Conservation (phyloP, 2,113 vertebrate species). For the Equus przewalskii region DNA sequence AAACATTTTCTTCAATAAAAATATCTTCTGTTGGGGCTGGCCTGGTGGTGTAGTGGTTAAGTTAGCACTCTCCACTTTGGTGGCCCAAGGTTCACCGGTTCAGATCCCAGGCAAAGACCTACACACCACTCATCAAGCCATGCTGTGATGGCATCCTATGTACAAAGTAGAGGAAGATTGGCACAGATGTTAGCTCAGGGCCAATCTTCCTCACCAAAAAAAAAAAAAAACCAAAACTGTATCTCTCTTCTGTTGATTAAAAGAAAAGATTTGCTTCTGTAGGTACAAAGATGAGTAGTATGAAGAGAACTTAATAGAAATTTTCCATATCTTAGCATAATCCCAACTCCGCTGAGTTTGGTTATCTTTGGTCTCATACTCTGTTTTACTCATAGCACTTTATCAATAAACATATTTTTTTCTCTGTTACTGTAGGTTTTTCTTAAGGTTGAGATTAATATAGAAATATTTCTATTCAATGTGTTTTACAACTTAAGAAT, state of each 20-base stretch:
- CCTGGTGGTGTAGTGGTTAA: no score
- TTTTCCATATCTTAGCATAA: neutral
- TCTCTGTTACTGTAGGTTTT: neutral
- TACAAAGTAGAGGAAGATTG: no score
- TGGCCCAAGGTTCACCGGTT: no score
- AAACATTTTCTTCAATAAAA: slow-evolving; percentile 26
- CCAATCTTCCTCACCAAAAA: no score
- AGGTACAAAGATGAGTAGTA: neutral
- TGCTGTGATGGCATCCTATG: no score
- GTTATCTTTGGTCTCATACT: neutral
- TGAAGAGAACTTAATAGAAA: neutral
- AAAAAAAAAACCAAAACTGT: no score
- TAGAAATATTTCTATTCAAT: neutral
- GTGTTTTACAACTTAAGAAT: neutral
- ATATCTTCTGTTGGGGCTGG: neutral
- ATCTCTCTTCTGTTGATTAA: neutral
- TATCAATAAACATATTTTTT: neutral
- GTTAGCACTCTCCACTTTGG: no score
- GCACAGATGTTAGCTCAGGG: no score
- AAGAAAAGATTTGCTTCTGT: neutral
- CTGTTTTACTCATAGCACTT: neutral
- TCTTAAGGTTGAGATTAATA: slow-evolving; percentile 27
- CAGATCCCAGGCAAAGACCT: no score
- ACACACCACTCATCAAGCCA: no score
- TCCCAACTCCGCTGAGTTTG: neutral